Evolutionary conservation across 64 coral and sea anemone genomes (phyloP).

Genomic region (Montipora capricornis): DNA sequence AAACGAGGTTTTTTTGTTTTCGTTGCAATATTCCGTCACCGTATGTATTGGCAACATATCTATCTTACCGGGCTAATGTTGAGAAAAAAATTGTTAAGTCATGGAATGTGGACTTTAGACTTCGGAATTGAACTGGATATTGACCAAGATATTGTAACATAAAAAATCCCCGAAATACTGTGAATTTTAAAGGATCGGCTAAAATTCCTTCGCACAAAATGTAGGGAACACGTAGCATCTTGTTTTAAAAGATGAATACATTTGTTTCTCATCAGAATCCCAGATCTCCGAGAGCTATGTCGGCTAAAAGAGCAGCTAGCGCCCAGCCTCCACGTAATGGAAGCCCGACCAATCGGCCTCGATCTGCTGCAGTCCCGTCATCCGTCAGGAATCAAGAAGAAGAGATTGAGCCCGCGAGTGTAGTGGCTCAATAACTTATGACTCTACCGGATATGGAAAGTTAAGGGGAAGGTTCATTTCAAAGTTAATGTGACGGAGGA

Average conservation of each 20-base stretch:
- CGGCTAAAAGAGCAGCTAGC: slow-evolving; percentile 67
- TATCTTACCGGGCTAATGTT: no score
- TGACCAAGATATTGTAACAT: no score
- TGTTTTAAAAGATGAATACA: not conserved
- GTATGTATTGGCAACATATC: no score
- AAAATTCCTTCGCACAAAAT: not conserved
- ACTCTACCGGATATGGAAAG: not conserved
- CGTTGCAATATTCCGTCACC: no score
- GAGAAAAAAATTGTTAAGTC: not conserved
- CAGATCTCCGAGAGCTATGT: slow-evolving; percentile 51
- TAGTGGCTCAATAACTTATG: slow-evolving; percentile 49
- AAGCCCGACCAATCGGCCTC: slow-evolving; percentile 73
- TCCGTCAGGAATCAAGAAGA: slow-evolving; percentile 74
- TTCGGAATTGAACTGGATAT: no score
- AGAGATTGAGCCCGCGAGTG: slow-evolving; percentile 61
- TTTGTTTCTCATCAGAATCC: slow-evolving; percentile 49
- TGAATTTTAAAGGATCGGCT: no score
- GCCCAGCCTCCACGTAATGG: slow-evolving; percentile 65
- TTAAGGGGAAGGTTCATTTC: no score
- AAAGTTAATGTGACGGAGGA: no score
- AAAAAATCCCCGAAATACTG: no score
- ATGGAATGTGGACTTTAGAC: no score
- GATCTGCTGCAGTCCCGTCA: slow-evolving; percentile 84
- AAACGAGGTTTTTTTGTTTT: no score
- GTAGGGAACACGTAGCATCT: no score